Evolutionary conservation across 1,140 invertebrate genomes (phyloP).

Genomic region (Cyclargus thomasi): DNA sequence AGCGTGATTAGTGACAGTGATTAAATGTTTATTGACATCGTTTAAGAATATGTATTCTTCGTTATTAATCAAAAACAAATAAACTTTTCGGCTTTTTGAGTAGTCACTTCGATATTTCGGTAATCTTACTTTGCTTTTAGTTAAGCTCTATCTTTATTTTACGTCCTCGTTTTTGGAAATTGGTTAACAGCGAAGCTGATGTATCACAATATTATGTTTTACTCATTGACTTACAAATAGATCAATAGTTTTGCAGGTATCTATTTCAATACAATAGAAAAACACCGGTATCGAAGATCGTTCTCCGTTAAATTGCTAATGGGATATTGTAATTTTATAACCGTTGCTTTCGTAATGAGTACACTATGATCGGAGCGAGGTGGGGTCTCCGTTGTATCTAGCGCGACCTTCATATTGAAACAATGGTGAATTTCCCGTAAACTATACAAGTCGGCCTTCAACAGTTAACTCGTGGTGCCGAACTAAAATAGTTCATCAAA

Average conservation of each 20-base stretch:
- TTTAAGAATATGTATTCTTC: background rate
- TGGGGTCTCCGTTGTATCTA: background rate
- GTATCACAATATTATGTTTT: too few relatives aligned
- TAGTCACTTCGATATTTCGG: too few relatives aligned
- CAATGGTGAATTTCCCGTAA: constrained; percentile 8
- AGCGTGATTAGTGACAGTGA: background rate
- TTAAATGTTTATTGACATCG: background rate
- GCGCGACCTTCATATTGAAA: constrained; percentile 1
- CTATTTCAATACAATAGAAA: background rate
- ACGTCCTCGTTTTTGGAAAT: too few relatives aligned
- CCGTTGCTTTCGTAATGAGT: background rate
- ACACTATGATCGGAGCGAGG: background rate
- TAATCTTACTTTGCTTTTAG: too few relatives aligned
- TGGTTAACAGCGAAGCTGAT: too few relatives aligned
- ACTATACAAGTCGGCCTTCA: background rate
- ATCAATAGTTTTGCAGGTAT: too few relatives aligned
- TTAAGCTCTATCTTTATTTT: too few relatives aligned
- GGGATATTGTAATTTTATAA: constrained; percentile 9
- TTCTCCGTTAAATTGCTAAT: constrained; percentile 1
- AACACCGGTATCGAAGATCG: background rate
- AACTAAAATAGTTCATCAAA: background rate
- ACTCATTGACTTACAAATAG: too few relatives aligned
- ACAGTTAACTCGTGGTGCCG: background rate
- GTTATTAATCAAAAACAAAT: background rate
- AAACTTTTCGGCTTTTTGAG: background rate